These are phyloP conservation scores for Leucophenga varia DNA, from an alignment of 1,140 invertebrate species.

Conservation along the genomic window DNA sequence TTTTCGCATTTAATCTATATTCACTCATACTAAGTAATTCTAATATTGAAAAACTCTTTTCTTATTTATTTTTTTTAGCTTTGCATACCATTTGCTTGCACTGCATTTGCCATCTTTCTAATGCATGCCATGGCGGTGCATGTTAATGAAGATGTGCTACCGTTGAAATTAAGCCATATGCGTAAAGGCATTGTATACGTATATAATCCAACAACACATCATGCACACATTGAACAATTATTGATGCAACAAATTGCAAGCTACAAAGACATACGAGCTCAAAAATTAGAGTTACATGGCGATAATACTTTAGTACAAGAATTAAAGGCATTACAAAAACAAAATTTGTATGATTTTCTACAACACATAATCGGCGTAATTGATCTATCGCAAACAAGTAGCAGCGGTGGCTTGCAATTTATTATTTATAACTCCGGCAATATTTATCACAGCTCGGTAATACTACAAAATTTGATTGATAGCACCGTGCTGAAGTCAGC, in stretches of 20 bases:
- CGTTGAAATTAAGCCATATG: constrained; percentile 29
- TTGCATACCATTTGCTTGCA: constrained; percentile 20
- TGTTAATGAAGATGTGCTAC: constrained; percentile 27
- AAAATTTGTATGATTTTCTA: constrained; percentile 39
- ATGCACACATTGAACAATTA: constrained; percentile 25
- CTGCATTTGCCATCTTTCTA: constrained; percentile 19
- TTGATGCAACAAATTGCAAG: constrained; percentile 32
- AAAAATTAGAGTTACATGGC: constrained; percentile 19
- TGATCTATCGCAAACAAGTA: constrained; percentile 21
- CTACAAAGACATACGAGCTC: constrained; percentile 20
- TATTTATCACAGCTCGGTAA: constrained; percentile 48
- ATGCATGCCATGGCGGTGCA: constrained; percentile 38
- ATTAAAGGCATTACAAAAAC: constrained; percentile 27
- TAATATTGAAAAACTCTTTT: no score
- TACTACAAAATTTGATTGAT: constrained; percentile 42
- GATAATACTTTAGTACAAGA: constrained; percentile 25
- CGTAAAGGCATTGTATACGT: constrained; percentile 30
- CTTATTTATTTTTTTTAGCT: constrained; percentile 18
- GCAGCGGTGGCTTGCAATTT: constrained; percentile 5
- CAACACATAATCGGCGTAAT: constrained; percentile 38
- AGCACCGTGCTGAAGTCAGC: constrained; percentile 29
- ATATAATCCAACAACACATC: constrained; percentile 29
- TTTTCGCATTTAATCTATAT: no score
- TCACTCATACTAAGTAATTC: no score
- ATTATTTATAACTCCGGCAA: constrained; percentile 40